A percentile compares a stretch with the other conserved stretches of the same genome.
Conservation (phyloP, 2,888 invertebrate genomes). For the Barypeithes pellucidus region DNA sequence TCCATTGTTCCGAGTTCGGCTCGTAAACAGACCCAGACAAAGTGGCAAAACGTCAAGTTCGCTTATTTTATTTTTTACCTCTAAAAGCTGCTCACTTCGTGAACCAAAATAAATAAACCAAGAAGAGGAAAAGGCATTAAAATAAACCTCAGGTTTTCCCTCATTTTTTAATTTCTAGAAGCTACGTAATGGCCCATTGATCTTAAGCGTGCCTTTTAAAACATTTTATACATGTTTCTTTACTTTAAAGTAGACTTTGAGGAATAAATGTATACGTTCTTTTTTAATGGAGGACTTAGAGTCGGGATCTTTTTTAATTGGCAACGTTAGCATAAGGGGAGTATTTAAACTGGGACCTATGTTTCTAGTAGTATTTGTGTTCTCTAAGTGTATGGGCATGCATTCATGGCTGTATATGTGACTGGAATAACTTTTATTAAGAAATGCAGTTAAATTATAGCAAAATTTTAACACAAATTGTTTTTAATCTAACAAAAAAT, state of each 20-base stretch:
- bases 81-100: slow-evolving; percentile 14
- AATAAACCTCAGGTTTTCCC: slow-evolving; percentile 29
- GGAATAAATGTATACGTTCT: not conserved
- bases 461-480: no score
- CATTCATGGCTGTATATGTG: no score
- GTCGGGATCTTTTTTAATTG: not conserved
- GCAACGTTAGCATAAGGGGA: not conserved
- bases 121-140: slow-evolving; percentile 3
- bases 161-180: slow-evolving; percentile 32
- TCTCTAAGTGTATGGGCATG: no score
- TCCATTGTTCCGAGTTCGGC: not conserved
- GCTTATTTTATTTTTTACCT: not conserved
- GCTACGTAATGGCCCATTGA: slow-evolving; percentile 44
- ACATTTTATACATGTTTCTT: slow-evolving; percentile 48
- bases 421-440: no score
- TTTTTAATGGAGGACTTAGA: not conserved
- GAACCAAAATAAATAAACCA: slow-evolving; percentile 15
- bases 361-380: no score
- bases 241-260: slow-evolving; percentile 38
- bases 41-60: not conserved
- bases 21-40: not conserved
- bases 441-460: no score
- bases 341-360: no score
- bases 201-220: slow-evolving; percentile 38
- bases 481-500: no score